phyloP scores from a whole-genome alignment of 2,797 vertebrate genomes.

The Naso thynnoides region DNA sequence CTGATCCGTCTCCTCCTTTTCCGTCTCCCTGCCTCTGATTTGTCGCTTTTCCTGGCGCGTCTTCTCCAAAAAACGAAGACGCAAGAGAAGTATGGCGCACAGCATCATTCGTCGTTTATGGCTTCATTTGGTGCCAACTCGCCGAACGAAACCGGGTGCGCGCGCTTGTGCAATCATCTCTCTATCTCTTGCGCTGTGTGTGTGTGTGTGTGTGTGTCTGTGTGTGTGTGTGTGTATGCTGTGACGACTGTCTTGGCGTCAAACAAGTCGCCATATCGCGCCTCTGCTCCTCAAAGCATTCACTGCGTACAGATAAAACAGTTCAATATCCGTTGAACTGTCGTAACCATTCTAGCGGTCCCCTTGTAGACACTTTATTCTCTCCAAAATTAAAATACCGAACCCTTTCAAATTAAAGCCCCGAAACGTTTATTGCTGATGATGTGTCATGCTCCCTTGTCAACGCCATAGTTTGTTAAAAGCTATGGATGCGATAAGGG shows the following conservation, averaged over 20 bases:
- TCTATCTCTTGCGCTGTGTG: background rate
- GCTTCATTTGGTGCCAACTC: conserved; percentile 66
- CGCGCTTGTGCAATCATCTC: conserved; percentile 12
- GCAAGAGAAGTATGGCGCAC: conserved; percentile 42
- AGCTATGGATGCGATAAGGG: conserved; percentile 58
- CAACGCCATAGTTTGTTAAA: conserved; percentile 51
- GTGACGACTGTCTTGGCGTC: conserved; percentile 67
- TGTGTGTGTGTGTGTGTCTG: conserved; percentile 3
- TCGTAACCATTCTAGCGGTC: conserved; percentile 27
- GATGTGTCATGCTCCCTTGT: conserved; percentile 52
- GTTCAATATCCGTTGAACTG: conserved; percentile 59
- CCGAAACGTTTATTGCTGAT: conserved; percentile 42
- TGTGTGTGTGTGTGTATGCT: conserved; percentile 4
- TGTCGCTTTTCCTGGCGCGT: conserved; percentile 18
- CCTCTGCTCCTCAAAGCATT: conserved; percentile 49
- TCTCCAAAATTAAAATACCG: conserved; percentile 37
- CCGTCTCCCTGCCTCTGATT: background rate
- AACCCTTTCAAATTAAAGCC: conserved; percentile 39
- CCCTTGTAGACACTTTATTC: conserved; percentile 6
- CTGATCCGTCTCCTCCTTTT: conserved; percentile 28
- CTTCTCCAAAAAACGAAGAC: conserved; percentile 31
- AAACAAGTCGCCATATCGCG: conserved; percentile 61
- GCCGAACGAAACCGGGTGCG: conserved; percentile 46
- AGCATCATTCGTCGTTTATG: conserved; percentile 40
- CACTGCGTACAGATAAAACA: conserved; percentile 56